Base-by-base conservation (phyloP, 2,888 invertebrate genomes). In the Polyploca ridens region DNA sequence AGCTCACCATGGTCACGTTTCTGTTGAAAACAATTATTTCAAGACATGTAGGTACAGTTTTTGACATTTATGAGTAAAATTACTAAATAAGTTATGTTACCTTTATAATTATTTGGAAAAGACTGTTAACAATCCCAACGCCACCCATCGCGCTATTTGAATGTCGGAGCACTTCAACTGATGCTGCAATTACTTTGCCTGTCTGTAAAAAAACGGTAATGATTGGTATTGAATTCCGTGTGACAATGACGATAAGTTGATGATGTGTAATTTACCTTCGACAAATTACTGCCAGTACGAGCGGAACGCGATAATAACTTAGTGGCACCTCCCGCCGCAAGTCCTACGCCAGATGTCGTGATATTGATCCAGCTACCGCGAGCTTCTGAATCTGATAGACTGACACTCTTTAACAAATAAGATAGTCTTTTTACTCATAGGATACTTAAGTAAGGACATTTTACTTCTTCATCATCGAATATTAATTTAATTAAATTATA, bases 351-450 rank as follows among this genome's bases (percentile, higher is more conserved):
- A 0, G 95, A 95, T 1, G 95, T 95, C 0, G 94, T 90, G 58
- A 95, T 95, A 79, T 95, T 95, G 35, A 95, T 74, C 90, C 95
- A 95, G 64, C 95, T 95, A 59, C 94, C 94, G n/a, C 95, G 90
- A 0, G 95, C 95, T 66, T 95, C 95, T 0, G 94, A 79, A 75
- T 95, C 93, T 38, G 84, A 85, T 0, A 95, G 90, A 70, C 94
- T 94, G 63, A 95, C 88, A 16, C 80, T 89, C 94, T 95, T 76
- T 54, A 54, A 19, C 54, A 54, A 54, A 27, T 27, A 27, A 27
- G 27, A 27, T 27, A 27, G 27, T 27, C 27, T 27, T 35, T n/a
- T 35, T 35, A 35, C 35, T 35, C 0, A 10, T 38, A 38, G 38
- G 7, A 38, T 10, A n/a, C n/a, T n/a, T n/a, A 3, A 38, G 10